phyloP scores from a whole-genome alignment of 2,888 invertebrate genomes.

The Eupithecia subfuscata region DNA sequence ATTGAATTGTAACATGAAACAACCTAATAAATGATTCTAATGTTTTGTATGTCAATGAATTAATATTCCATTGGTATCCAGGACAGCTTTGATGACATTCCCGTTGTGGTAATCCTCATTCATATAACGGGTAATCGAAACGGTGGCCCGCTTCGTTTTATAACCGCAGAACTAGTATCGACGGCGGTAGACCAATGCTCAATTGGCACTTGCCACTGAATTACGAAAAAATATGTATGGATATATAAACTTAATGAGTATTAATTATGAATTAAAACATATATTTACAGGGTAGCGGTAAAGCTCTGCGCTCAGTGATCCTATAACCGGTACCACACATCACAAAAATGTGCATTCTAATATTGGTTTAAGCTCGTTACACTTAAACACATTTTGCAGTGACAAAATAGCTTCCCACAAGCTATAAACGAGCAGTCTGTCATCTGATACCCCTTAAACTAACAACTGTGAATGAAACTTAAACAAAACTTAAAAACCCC shows the following conservation, averaged over 20 bases:
- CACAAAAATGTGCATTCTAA: background rate
- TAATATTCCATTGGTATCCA: slow-evolving; percentile 63
- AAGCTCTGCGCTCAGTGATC: background rate
- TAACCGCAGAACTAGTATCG: slow-evolving; percentile 47
- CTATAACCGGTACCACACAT: too few species aligned
- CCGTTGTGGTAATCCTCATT: slow-evolving; percentile 66
- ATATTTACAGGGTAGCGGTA: background rate
- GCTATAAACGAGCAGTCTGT: too few species aligned
- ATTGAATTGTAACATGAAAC: background rate
- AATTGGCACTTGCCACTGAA: slow-evolving; percentile 3
- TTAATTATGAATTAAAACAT: too few species aligned
- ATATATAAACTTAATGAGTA: background rate
- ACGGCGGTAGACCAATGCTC: slow-evolving; percentile 27
- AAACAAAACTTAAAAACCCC: too few species aligned
- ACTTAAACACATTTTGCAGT: too few species aligned
- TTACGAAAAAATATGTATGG: background rate
- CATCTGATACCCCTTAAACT: too few species aligned
- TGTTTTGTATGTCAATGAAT: slow-evolving; percentile 44
- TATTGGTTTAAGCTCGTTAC: too few species aligned
- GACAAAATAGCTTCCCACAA: too few species aligned
- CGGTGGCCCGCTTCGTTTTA: slow-evolving; percentile 58
- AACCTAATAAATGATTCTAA: background rate
- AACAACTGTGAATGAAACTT: too few species aligned
- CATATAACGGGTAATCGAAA: slow-evolving; percentile 63
- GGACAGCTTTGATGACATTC: slow-evolving; percentile 62